These are phyloP conservation scores for Cheilosia impressa DNA, from an alignment of 2,888 invertebrate species.

Conservation along the genomic window DNA sequence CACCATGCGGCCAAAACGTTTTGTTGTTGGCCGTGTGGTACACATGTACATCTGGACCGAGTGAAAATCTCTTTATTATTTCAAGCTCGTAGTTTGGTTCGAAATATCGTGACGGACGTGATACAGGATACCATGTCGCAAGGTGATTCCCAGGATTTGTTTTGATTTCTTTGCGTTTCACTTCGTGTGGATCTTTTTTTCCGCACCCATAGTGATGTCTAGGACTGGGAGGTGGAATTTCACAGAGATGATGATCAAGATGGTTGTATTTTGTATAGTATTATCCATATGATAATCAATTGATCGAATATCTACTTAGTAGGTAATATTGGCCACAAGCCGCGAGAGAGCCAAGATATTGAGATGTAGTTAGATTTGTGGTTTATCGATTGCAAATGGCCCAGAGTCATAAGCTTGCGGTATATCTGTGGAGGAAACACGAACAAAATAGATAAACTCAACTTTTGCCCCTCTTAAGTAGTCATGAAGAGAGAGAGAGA, in stretches of 20 bases:
- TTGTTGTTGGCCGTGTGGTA: slow-evolving; percentile 65
- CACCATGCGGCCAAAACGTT: slow-evolving; percentile 58
- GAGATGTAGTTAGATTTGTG: slow-evolving; percentile 33
- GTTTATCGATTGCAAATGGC: slow-evolving; percentile 46
- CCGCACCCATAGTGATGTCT: not conserved
- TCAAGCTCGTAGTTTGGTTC: slow-evolving; percentile 62
- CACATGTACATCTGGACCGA: slow-evolving; percentile 73
- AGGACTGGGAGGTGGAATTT: slow-evolving; percentile 13
- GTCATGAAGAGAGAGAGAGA: slow-evolving; percentile 26
- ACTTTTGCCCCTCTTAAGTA: slow-evolving; percentile 25
- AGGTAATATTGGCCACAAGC: slow-evolving; percentile 31
- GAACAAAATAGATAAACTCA: slow-evolving; percentile 6
- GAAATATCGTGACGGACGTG: slow-evolving; percentile 74
- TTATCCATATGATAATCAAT: slow-evolving; percentile 66
- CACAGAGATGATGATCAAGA: not conserved
- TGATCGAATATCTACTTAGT: slow-evolving; percentile 68
- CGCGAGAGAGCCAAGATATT: slow-evolving; percentile 15
- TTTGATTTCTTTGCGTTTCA: slow-evolving; percentile 65
- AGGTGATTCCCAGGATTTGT: slow-evolving; percentile 75
- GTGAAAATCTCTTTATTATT: slow-evolving; percentile 74
- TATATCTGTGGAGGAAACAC: slow-evolving; percentile 1
- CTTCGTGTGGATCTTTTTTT: slow-evolving; percentile 32
- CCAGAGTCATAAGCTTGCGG: slow-evolving; percentile 52
- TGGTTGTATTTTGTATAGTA: slow-evolving; percentile 26
- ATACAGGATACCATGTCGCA: slow-evolving; percentile 75